Evolutionary conservation across 2,888 invertebrate genomes (phyloP), one percentile per base, ranked within the genome.

Genomic region (Hipparchia sbordonii): DNA sequence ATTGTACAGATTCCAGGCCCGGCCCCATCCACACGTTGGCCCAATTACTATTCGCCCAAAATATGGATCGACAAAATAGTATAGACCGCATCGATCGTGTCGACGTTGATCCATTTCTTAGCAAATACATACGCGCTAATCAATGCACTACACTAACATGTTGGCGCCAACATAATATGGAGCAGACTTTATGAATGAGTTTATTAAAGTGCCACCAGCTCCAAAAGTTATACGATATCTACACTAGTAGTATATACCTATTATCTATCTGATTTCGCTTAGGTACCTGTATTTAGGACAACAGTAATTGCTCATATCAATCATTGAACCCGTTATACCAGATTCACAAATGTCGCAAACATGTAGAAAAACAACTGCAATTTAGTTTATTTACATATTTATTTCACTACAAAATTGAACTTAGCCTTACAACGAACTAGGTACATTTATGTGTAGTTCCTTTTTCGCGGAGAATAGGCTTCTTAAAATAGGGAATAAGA

Each of bases 281-380:
- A n/a, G n/a, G n/a, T n/a, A 74, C 73, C 71, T 65, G 63, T 68
- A 68, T 74, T 65, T 71, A 67, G 68, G 73, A 46, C 63, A 65
- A 70, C 66, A 70, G 73, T 67, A 70, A 73, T 73, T 60, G 66
- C 71, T 68, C 33, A 59, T 73, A 73, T 73, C 71, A 71, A 71
- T 68, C 67, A 70, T 54, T 73, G 67, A 73, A 67, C 73, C 51
- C 56, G 72, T 68, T 72, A 65, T 56, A 72, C 67, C 63, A 54
- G 61, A 62, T 67, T 33, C 45, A 54, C 66, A 57, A 72, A 67
- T 67, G 61, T 67, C 33, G 59, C 46, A 13, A 65, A 13, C 63
- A 59, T n/a, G 13, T 52, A 13, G 10, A 3, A 33, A 12, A 12
- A 45, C 7, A 33, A 39, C 39, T 10, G 10, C 23, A 59, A 9